Base-by-base conservation (phyloP, 2,113 vertebrate genomes). In the Thermophis baileyi region DNA sequence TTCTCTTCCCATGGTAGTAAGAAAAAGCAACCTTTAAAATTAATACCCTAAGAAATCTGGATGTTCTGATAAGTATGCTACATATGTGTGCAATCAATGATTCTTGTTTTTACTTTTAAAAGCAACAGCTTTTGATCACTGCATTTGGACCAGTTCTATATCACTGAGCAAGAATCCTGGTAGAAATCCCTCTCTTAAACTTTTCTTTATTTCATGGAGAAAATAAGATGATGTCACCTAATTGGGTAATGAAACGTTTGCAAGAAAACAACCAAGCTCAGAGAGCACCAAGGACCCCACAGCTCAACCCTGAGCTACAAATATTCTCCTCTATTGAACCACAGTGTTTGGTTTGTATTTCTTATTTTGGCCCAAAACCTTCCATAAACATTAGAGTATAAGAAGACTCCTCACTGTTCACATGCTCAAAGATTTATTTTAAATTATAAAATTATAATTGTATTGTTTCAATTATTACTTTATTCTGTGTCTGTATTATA, bases 1-100 rank as follows among this genome's bases (percentile, higher is more conserved):
- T 88, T 93, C 95, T 94, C 92, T 92, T 88, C 92, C 94, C 94
- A 91, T 94, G 86, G 93, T 89, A 96, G 93, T 54, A 24, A 27
- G 53, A 92, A 92, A 47, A 86, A 55, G 44, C 35, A 27, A 46
- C 46, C 88, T 53, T 46, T 47, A 49, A 47, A 86, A 86, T 27
- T 25, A 46, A 86, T 20, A 55, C 49, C 2, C 92, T 74, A 30
- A n/a, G 54, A 24, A 4, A n/a, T n/a, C 14, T 88, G 25, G 22
- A 10, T 81, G 7, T 6, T 89, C 57, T 30, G 81, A 22, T 22
- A 51, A 3, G 3, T 40, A 85, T 53, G 35, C n/a, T 25, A 49
- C n/a, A 89, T 24, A 20, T 12, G 20, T 12, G 35, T 85, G 50
- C 20, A 86, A 16, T n/a, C 24, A 85, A 81, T 25, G n/a, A 46